Base-by-base conservation (phyloP, 2,888 invertebrate genomes). In the Tridacna gigas region DNA sequence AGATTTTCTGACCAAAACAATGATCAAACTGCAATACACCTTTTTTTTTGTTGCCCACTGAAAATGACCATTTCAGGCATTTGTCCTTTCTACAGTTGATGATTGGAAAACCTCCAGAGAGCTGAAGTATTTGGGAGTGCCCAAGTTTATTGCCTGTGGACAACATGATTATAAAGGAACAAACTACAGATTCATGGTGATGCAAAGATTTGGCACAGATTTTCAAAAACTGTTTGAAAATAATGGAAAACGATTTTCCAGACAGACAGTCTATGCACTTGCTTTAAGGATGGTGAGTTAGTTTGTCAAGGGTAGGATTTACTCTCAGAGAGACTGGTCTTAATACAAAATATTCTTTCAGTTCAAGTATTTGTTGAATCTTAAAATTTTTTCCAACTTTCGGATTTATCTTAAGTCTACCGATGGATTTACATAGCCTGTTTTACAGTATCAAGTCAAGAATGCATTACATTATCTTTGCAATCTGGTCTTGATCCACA, bases 111-210 rank as follows among this genome's bases (percentile, higher is more conserved):
- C 95, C 88, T 93, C 96, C 88, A 95, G 96, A 89, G 96, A 96
- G 91, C 91, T 98, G 28, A 95, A 96, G 81, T 96, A 96, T 56
- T 95, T 99, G 1, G 99, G 99, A 20, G 97, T 99, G 96, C 99
- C 99, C 0, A 96, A 96, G 80, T 98, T 97, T 94, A 96, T 98
- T 82, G 97, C 98, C 18, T 97, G 97, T 76, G 99, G 99, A 0
- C 97, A 97, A 9, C 97, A 98, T 93, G 96, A 96, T 79, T 96
- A 96, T 90, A 96, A 96, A n/a, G 96, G 96, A 28, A 85, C 96
- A 61, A 97, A 97, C 90, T 98, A 98, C 94, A 96, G 99, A 82
- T 99, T 99, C 95, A 96, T 99, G 89, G 97, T 99, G n/a, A 96
- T 99, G 93, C 98, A 98, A 7, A 96, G 98, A 86, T 99, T 97